Percentiles rank a stretch among this genome's conserved stretches.
Conservation (phyloP, 2,113 vertebrate species). For the Columba livia region DNA sequence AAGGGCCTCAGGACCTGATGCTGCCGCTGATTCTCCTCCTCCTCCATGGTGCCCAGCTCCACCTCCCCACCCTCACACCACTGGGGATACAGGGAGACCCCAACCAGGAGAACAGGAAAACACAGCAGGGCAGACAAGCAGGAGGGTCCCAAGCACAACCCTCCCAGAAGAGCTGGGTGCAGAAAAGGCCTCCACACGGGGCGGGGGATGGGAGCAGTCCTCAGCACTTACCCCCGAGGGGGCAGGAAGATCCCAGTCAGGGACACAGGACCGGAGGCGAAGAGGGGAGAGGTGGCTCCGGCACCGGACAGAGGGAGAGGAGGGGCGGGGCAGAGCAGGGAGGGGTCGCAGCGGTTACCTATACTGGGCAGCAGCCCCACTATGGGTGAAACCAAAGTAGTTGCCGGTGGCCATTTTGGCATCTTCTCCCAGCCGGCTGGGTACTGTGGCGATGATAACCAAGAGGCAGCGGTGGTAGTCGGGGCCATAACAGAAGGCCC, state of each 20-base stretch:
- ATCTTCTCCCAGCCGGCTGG: no score
- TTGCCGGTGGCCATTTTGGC: no score
- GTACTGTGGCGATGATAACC: no score
- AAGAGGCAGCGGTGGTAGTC: no score
- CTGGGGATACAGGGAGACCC: background rate
- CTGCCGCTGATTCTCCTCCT: no score
- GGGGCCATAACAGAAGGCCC: no score
- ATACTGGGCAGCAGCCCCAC: slow-evolving; percentile 92
- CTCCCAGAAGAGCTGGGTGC: background rate
- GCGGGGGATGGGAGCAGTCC: background rate
- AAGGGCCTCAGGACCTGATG: background rate
- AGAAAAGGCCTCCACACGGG: no score
- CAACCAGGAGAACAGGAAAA: background rate
- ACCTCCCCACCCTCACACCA: background rate
- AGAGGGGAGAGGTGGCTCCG: background rate
- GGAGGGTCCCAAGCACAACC: background rate
- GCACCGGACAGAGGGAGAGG: background rate
- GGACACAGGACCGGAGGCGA: background rate
- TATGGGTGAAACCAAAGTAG: slow-evolving; percentile 73
- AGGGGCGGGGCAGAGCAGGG: background rate
- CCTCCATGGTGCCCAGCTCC: background rate
- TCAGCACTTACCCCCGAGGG: background rate
- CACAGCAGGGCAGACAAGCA: background rate
- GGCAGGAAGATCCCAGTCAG: background rate
- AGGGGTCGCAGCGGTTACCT: slow-evolving; percentile 77